These are phyloP conservation scores for Formicarius rufipectus DNA, from an alignment of 2,113 vertebrate species.

Conservation along the genomic window DNA sequence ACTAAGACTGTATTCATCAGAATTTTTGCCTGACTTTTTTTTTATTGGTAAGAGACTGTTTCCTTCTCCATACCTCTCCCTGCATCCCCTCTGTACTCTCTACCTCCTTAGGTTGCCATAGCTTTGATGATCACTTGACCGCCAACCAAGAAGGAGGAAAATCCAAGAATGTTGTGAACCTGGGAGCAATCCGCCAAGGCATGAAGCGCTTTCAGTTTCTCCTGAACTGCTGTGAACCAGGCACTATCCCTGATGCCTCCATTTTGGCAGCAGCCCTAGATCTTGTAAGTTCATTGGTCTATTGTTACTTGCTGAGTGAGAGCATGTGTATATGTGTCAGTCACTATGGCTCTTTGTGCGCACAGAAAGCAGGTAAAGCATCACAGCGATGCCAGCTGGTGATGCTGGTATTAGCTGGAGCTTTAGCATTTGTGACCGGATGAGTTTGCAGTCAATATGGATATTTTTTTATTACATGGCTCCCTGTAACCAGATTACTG, in stretches of 20 bases:
- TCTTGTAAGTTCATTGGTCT: constrained; percentile 77
- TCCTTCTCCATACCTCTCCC: constrained; percentile 10
- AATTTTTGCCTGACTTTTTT: neutral
- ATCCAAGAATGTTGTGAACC: constrained; percentile 95
- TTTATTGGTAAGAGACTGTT: constrained; percentile 55
- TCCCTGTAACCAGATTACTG: neutral
- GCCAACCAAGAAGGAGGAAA: constrained; percentile 92
- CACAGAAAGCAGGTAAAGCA: neutral
- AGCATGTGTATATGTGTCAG: neutral
- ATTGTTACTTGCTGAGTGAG: neutral
- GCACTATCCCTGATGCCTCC: constrained; percentile 96
- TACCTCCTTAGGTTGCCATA: constrained; percentile 85
- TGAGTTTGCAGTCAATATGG: neutral
- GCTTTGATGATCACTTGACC: constrained; percentile 90
- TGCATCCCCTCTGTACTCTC: constrained; percentile 53
- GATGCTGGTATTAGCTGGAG: neutral
- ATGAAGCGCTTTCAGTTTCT: constrained; percentile 99
- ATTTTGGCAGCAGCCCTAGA: constrained; percentile 96
- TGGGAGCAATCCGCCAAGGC: constrained; percentile 96
- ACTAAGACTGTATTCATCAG: neutral
- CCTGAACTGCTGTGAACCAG: constrained; percentile 96
- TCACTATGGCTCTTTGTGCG: neutral
- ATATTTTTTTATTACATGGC: neutral
- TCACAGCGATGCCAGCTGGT: neutral
- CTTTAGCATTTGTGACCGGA: neutral